A percentile compares a stretch with the other conserved stretches of the same genome.
These are phyloP conservation scores for Sinosuthora webbiana DNA, from an alignment of 2,113 vertebrate genomes.

Conservation along the genomic window DNA sequence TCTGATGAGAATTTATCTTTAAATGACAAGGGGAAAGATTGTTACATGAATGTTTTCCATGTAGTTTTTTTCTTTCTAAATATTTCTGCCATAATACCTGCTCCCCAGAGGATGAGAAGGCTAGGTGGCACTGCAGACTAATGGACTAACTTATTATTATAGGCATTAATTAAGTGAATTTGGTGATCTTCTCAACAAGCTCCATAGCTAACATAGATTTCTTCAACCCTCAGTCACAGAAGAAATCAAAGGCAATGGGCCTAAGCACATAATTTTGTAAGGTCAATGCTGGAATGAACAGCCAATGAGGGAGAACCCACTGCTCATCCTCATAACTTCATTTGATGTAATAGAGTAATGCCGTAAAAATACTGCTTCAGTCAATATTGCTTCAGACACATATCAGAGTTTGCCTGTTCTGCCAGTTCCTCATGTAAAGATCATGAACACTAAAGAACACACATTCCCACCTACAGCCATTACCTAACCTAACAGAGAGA, in stretches of 20 bases:
- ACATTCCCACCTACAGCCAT: neutral
- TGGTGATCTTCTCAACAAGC: neutral
- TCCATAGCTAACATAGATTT: neutral
- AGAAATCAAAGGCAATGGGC: neutral
- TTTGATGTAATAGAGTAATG: neutral
- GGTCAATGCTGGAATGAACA: neutral
- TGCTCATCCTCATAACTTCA: neutral
- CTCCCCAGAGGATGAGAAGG: neutral
- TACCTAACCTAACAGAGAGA: neutral
- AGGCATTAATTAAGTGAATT: neutral
- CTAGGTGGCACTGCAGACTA: constrained; percentile 60
- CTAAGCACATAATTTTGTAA: neutral
- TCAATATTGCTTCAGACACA: neutral
- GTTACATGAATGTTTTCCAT: neutral
- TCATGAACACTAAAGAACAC: neutral
- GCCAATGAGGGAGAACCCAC: neutral
- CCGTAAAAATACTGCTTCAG: neutral
- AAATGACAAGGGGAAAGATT: neutral
- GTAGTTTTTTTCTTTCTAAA: neutral
- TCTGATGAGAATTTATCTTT: neutral
- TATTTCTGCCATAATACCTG: neutral
- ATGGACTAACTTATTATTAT: neutral
- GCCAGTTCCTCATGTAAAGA: neutral
- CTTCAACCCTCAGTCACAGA: neutral
- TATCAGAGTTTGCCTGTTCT: neutral